Evolutionary conservation across 2,797 vertebrate species (phyloP).

Genomic region (Apogon hyalosoma): DNA sequence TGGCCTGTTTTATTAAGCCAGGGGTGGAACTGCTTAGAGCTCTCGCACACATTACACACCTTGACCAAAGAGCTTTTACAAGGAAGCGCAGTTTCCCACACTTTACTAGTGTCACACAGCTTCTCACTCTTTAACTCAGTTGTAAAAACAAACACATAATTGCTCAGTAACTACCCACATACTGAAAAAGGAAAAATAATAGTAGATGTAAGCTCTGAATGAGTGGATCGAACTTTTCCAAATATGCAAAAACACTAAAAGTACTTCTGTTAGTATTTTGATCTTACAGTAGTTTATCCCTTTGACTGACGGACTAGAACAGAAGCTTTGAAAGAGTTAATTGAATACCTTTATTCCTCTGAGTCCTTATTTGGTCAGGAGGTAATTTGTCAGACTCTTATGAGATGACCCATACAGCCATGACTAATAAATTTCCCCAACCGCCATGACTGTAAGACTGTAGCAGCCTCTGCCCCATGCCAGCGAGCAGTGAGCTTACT

Average conservation of each 20-base stretch:
- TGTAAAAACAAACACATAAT: slow-evolving; percentile 22
- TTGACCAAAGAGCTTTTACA: slow-evolving; percentile 34
- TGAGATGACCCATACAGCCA: slow-evolving; percentile 53
- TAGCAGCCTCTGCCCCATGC: slow-evolving; percentile 54
- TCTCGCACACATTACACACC: slow-evolving; percentile 24
- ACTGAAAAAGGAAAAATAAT: slow-evolving; percentile 2
- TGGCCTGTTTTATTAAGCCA: slow-evolving; percentile 68
- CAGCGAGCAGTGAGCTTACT: slow-evolving; percentile 46
- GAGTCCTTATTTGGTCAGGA: slow-evolving; percentile 45
- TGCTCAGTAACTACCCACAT: background rate
- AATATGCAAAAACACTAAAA: background rate
- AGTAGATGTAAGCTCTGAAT: slow-evolving; percentile 25
- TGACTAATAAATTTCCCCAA: slow-evolving; percentile 69
- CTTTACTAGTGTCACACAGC: background rate
- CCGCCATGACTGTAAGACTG: slow-evolving; percentile 49
- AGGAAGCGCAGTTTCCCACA: slow-evolving; percentile 35
- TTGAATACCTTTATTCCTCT: slow-evolving; percentile 26
- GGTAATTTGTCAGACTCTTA: slow-evolving; percentile 65
- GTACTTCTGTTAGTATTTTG: background rate
- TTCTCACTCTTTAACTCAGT: slow-evolving; percentile 30
- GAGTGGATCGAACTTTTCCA: slow-evolving; percentile 32
- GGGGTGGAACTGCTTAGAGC: slow-evolving; percentile 53
- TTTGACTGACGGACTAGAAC: slow-evolving; percentile 11
- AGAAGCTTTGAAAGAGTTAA: slow-evolving; percentile 19
- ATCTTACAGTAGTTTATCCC: slow-evolving; percentile 14